Percentiles rank a stretch among this genome's conserved stretches.
Conservation (phyloP, 92 coral and sea anemone genomes). For the Heliopora coerulea region DNA sequence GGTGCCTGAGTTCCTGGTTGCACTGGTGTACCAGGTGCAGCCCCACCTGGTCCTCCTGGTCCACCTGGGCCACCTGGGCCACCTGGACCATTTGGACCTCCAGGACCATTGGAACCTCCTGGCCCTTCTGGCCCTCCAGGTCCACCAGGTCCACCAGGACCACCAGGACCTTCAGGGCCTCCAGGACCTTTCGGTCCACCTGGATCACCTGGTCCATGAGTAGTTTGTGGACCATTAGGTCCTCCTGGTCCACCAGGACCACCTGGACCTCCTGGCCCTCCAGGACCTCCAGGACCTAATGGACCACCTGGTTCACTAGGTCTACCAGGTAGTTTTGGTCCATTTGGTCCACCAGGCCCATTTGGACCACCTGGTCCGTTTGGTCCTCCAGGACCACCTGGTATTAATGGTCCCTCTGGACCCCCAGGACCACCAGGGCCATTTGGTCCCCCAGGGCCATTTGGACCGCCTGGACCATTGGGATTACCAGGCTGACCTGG, state of each 20-base stretch:
- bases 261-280: constrained; percentile 47
- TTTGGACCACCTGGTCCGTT: constrained; percentile 70
- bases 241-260: constrained; percentile 31
- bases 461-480: constrained; percentile 41
- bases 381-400: constrained; percentile 47
- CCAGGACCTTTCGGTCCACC: constrained; percentile 63
- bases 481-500: constrained; percentile 22
- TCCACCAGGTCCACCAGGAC: constrained; percentile 55
- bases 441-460: constrained; percentile 20
- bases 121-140: constrained; percentile 58
- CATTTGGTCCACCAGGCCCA: constrained; percentile 56
- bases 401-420: constrained; percentile 47
- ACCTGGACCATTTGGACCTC: background rate
- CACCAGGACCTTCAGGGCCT: constrained; percentile 62
- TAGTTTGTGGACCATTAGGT: constrained; percentile 62
- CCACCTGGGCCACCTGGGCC: constrained; percentile 36
- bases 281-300: constrained; percentile 50
- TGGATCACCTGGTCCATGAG: constrained; percentile 68
- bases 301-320: constrained; percentile 55
- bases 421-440: constrained; percentile 48
- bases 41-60: constrained; percentile 62
- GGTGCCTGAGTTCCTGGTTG: constrained; percentile 81
- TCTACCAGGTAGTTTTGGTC: constrained; percentile 47
- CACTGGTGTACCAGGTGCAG: no score
- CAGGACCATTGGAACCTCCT: constrained; percentile 49